These are phyloP conservation scores for Homalodisca vitripennis DNA, from an alignment of 1,140 invertebrate species.

Conservation along the genomic window DNA sequence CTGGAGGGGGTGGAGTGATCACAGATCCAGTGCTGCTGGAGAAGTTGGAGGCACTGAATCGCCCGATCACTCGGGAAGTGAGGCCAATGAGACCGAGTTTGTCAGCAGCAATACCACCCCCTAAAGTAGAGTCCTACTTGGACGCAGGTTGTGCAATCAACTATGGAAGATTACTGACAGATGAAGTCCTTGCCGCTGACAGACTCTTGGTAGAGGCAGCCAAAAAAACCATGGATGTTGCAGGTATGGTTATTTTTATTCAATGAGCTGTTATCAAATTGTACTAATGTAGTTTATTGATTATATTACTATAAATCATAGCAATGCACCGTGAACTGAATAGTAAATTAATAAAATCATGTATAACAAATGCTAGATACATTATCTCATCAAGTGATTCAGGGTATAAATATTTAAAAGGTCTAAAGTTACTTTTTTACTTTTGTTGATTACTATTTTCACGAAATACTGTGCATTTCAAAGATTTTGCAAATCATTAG, in stretches of 20 bases:
- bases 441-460: too few relatives aligned
- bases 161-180: constrained; percentile 75
- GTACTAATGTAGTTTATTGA: too few relatives aligned
- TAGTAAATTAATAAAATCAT: too few relatives aligned
- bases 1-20: constrained; percentile 50
- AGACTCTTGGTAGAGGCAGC: constrained; percentile 73
- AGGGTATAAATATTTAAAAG: too few relatives aligned
- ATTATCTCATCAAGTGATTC: too few relatives aligned
- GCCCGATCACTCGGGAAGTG: constrained; percentile 65
- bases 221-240: constrained; percentile 80
- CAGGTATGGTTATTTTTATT: constrained; percentile 58
- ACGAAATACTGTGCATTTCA: too few relatives aligned
- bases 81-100: constrained; percentile 23
- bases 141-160: constrained; percentile 68
- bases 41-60: constrained; percentile 60
- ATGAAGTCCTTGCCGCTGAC: constrained; percentile 82
- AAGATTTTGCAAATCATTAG: too few relatives aligned
- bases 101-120: constrained; percentile 9
- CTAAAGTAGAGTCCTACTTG: constrained; percentile 53
- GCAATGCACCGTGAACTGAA: too few relatives aligned
- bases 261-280: too few relatives aligned
- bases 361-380: too few relatives aligned
- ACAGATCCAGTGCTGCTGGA: constrained; percentile 66
- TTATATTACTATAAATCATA: too few relatives aligned
- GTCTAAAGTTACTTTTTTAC: too few relatives aligned